phyloP scores from a whole-genome alignment of 2,888 invertebrate genomes.

The Psylliodes chrysocephalus region DNA sequence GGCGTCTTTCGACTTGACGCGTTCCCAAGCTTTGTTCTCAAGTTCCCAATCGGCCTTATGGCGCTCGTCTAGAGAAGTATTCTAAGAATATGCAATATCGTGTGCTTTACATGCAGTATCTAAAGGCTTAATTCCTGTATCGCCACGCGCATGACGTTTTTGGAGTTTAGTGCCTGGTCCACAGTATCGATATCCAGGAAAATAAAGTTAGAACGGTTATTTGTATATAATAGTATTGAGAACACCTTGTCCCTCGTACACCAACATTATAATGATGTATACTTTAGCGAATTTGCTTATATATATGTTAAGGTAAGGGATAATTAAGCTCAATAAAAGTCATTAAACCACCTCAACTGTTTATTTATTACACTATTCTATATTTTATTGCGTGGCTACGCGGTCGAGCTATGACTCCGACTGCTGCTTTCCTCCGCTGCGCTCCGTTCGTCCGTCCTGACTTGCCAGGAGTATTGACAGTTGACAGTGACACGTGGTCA shows the following conservation, averaged over 20 bases:
- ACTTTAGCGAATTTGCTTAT: too few species aligned
- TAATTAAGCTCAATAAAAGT: too few species aligned
- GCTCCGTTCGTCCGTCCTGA: too few species aligned
- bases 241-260: conserved; percentile 26
- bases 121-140: not conserved
- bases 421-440: too few species aligned
- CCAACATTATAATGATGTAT: not conserved
- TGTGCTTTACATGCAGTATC: conserved; percentile 15
- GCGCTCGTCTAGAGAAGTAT: conserved; percentile 50
- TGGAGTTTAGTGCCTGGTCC: conserved; percentile 41
- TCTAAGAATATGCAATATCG: conserved; percentile 57
- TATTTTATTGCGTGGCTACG: too few species aligned
- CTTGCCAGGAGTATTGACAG: too few species aligned
- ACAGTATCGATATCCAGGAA: conserved; percentile 46
- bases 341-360: too few species aligned
- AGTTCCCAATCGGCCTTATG: not conserved
- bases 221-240: conserved; percentile 39
- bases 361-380: too few species aligned
- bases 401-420: too few species aligned
- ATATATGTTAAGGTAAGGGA: too few species aligned
- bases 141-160: not conserved
- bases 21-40: not conserved
- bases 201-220: conserved; percentile 40
- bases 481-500: too few species aligned
- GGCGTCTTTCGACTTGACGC: not conserved